Evolutionary conservation across 1,140 invertebrate species (phyloP).

Genomic region (Apocrypta bakeri): DNA sequence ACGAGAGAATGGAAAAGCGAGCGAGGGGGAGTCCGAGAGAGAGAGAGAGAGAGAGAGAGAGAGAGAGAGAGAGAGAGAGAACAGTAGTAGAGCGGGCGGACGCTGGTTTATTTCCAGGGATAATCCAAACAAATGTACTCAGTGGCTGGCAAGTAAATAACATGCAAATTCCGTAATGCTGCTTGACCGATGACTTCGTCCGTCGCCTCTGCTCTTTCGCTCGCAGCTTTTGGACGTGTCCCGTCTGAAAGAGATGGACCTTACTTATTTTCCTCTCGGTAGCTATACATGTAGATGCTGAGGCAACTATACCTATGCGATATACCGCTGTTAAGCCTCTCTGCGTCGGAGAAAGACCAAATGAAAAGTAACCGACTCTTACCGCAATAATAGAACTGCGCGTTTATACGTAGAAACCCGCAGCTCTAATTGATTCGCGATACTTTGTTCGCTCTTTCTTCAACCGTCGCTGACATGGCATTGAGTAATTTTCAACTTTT

Average conservation of each 20-base stretch:
- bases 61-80: conserved; percentile 14
- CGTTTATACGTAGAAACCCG: neutral
- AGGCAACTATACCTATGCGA: neutral
- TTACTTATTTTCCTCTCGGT: conserved; percentile 32
- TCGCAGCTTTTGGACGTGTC: conserved; percentile 31
- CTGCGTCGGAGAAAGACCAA: neutral
- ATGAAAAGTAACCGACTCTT: conserved; percentile 40
- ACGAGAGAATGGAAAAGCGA: neutral
- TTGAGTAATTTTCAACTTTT: conserved; percentile 17
- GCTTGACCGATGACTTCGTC: conserved; percentile 74
- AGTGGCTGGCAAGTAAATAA: conserved; percentile 74
- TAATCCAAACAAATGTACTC: conserved; percentile 76
- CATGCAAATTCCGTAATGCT: conserved; percentile 76
- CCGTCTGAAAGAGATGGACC: conserved; percentile 34
- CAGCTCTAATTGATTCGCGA: conserved; percentile 21
- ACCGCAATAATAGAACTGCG: neutral
- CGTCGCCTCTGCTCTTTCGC: conserved; percentile 55
- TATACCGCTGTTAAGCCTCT: conserved; percentile 40
- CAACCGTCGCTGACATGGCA: neutral
- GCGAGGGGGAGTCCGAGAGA: conserved; percentile 18
- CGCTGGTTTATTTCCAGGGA: conserved; percentile 74
- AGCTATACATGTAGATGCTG: neutral
- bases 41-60: neutral
- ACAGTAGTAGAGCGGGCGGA: conserved; percentile 35
- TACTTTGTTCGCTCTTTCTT: neutral